Evolutionary conservation across 2,797 vertebrate species (phyloP).

Genomic region (Acestrorhynchus altus): DNA sequence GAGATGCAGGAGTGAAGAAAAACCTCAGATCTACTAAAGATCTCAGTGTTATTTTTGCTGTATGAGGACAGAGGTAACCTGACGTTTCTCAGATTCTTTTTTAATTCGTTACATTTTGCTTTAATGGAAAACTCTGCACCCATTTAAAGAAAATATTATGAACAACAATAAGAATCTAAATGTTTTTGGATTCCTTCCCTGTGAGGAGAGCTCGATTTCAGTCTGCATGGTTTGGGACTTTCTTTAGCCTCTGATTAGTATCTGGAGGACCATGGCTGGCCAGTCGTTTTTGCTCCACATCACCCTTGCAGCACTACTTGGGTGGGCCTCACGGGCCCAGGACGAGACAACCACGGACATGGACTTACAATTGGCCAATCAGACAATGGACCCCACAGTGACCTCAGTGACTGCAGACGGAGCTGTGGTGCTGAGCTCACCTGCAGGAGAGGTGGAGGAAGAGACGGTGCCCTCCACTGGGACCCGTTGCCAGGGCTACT

Average conservation of each 20-base stretch:
- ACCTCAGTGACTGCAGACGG: conserved; percentile 72
- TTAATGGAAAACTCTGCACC: background rate
- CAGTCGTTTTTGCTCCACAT: conserved; percentile 44
- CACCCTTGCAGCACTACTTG: conserved; percentile 57
- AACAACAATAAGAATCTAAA: no score
- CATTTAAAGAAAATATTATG: no score
- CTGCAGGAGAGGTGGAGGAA: conserved; percentile 72
- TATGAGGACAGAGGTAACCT: conserved; percentile 34
- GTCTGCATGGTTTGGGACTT: background rate
- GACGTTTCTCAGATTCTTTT: background rate
- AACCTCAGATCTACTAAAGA: conserved; percentile 11
- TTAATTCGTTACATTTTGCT: background rate
- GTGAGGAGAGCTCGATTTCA: background rate
- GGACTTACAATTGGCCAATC: conserved; percentile 54
- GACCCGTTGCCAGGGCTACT: conserved; percentile 94
- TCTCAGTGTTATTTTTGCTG: background rate
- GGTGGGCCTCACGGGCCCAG: conserved; percentile 68
- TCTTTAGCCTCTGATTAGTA: background rate
- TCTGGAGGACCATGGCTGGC: conserved; percentile 49
- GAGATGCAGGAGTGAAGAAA: conserved; percentile 24
- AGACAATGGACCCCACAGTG: conserved; percentile 70
- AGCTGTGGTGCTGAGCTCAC: conserved; percentile 67
- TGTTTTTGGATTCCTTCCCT: background rate
- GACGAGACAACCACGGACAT: conserved; percentile 65
- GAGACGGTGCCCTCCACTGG: conserved; percentile 72